Percentiles rank a stretch among this genome's conserved stretches.
phyloP scores from a whole-genome alignment of 2,888 invertebrate species.

The Brachyptera risi region DNA sequence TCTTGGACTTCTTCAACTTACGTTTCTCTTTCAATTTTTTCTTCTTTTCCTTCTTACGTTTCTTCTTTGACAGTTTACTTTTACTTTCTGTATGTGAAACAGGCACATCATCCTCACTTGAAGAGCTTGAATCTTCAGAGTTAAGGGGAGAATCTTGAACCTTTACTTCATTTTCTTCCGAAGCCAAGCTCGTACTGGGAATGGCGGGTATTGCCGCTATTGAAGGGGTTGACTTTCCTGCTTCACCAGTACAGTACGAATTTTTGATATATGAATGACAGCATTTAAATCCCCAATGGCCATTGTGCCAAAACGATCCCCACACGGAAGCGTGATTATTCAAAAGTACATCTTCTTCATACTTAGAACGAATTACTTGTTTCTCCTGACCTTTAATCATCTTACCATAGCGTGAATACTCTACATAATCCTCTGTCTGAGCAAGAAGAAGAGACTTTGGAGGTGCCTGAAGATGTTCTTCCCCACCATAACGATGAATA shows the following conservation, averaged over 20 bases:
- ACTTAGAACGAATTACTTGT: slow-evolving; percentile 73
- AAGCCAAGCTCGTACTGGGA: neutral
- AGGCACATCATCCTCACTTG: slow-evolving; percentile 35
- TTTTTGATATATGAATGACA: slow-evolving; percentile 90
- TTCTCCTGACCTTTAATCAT: slow-evolving; percentile 69
- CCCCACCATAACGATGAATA: slow-evolving; percentile 91
- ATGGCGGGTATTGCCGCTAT: neutral
- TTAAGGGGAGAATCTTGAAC: neutral
- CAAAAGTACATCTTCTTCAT: slow-evolving; percentile 88
- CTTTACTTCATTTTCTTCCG: neutral
- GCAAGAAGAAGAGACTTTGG: slow-evolving; percentile 86
- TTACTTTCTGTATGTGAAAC: slow-evolving; percentile 40
- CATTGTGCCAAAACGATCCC: slow-evolving; percentile 94
- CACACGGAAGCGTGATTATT: slow-evolving; percentile 94
- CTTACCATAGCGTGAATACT: slow-evolving; percentile 92
- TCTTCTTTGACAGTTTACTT: slow-evolving; percentile 34
- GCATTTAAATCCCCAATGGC: slow-evolving; percentile 95
- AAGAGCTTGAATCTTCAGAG: slow-evolving; percentile 22
- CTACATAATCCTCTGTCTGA: slow-evolving; percentile 93
- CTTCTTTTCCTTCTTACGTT: slow-evolving; percentile 44
- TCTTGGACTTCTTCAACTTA: slow-evolving; percentile 31
- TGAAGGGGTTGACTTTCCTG: slow-evolving; percentile 45
- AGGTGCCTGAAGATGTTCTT: slow-evolving; percentile 83
- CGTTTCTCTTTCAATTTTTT: slow-evolving; percentile 40
- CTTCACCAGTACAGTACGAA: slow-evolving; percentile 83